Conservation (phyloP, 2,888 invertebrate species). For the Xanthostigma xanthostigma region DNA sequence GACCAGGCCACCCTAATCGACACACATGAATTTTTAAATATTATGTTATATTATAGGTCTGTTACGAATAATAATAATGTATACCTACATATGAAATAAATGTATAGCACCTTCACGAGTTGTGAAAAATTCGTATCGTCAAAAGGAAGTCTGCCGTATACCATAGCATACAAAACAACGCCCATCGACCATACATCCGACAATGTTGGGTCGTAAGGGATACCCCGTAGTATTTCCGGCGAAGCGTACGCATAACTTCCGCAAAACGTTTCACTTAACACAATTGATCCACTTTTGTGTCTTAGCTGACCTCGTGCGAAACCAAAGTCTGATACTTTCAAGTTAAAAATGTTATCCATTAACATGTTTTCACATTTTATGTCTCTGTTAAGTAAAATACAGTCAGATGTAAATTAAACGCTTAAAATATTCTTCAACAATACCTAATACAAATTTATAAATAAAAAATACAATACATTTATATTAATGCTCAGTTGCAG, state of each 20-base stretch:
- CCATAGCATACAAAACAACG: constrained; percentile 74
- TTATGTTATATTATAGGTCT: too few species aligned
- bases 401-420: too few species aligned
- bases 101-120: constrained; percentile 37
- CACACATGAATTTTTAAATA: too few species aligned
- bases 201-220: constrained; percentile 67
- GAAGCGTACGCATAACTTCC: constrained; percentile 85
- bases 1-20: too few species aligned
- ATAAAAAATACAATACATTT: too few species aligned
- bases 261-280: constrained; percentile 69
- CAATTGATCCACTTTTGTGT: constrained; percentile 45
- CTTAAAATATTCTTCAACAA: too few species aligned
- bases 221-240: constrained; percentile 71
- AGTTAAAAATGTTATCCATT: constrained; percentile 50
- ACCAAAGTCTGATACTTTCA: constrained; percentile 72
- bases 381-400: constrained; percentile 26
- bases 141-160: constrained; percentile 68
- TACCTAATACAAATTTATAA: too few species aligned
- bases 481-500: too few species aligned
- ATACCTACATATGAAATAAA: too few species aligned
- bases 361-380: constrained; percentile 74
- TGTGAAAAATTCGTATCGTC: constrained; percentile 66
- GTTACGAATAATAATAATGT: too few species aligned
- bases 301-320: constrained; percentile 61
- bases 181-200: constrained; percentile 85